Evolutionary conservation across 1,140 invertebrate species (phyloP).

Genomic region (Zaprionus africanus): DNA sequence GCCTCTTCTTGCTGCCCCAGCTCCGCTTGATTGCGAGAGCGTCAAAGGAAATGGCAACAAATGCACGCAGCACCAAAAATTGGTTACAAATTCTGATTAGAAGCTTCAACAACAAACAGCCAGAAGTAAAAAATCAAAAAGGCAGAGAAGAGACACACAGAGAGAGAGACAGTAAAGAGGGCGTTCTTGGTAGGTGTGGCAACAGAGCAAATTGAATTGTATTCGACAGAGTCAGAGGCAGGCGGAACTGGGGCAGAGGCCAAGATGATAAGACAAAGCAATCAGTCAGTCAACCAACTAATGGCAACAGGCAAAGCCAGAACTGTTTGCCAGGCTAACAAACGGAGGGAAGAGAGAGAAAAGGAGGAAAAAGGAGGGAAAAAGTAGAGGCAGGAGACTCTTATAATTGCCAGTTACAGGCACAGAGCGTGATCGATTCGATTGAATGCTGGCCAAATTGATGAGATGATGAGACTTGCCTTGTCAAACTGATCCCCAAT

Average conservation of each 20-base stretch:
- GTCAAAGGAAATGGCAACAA: conserved; percentile 72
- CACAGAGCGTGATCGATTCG: conserved; percentile 61
- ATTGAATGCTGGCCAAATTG: conserved; percentile 22
- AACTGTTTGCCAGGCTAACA: conserved; percentile 21
- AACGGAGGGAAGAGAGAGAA: conserved; percentile 13
- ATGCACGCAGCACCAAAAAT: conserved; percentile 71
- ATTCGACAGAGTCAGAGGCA: conserved; percentile 40
- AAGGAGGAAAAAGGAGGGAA: neutral
- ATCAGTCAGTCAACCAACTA: conserved; percentile 70
- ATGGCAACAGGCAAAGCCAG: conserved; percentile 35
- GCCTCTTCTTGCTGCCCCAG: too few relatives aligned
- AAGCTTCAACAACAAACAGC: conserved; percentile 66
- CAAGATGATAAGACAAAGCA: conserved; percentile 75
- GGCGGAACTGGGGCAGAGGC: conserved; percentile 26
- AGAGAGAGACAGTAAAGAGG: too few relatives aligned
- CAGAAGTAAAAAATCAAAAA: conserved; percentile 49
- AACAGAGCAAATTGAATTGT: conserved; percentile 78
- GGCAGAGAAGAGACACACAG: conserved; percentile 15
- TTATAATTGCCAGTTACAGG: conserved; percentile 28
- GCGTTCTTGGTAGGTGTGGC: conserved; percentile 57
- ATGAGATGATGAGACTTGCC: neutral
- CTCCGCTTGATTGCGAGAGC: conserved; percentile 68
- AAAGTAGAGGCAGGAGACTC: neutral
- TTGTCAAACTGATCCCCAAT: conserved; percentile 10
- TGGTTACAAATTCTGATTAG: conserved; percentile 82